Evolutionary conservation across 1,140 invertebrate species (phyloP).

Genomic region (Diploscapter pachys): DNA sequence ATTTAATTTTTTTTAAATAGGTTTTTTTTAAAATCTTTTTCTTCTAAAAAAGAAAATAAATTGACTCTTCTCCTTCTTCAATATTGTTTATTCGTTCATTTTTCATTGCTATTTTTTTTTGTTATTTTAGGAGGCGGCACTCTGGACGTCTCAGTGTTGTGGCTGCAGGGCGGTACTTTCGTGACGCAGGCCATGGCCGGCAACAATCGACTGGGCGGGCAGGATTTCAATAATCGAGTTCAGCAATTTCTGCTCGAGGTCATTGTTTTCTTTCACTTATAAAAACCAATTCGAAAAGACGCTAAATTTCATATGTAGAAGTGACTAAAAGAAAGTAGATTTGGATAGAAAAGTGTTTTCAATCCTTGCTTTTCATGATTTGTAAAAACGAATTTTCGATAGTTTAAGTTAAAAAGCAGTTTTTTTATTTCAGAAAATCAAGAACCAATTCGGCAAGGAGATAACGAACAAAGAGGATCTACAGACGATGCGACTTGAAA

Average conservation of each 20-base stretch:
- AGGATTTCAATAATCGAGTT: slow-evolving; percentile 63
- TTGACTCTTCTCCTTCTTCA: not conserved
- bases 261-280: slow-evolving; percentile 30
- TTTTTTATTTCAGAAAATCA: slow-evolving; percentile 36
- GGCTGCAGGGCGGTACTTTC: slow-evolving; percentile 64
- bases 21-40: no score
- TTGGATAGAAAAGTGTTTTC: no score
- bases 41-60: not conserved
- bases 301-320: no score
- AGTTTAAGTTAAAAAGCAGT: not conserved
- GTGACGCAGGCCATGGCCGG: slow-evolving; percentile 65
- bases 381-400: not conserved
- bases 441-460: slow-evolving; percentile 46
- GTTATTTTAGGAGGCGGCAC: slow-evolving; percentile 60
- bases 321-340: no score
- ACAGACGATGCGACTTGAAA: slow-evolving; percentile 61
- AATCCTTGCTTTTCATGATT: slow-evolving; percentile 1
- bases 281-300: not conserved
- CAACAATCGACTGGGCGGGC: slow-evolving; percentile 64
- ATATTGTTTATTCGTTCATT: not conserved
- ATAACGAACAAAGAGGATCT: slow-evolving; percentile 61
- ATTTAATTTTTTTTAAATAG: no score
- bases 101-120: not conserved
- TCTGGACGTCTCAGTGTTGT: slow-evolving; percentile 63
- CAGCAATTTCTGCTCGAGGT: slow-evolving; percentile 54